Evolutionary conservation across 1,140 invertebrate species (phyloP), one percentile per base, ranked within the genome.

Genomic region (Araneus ventricosus): DNA sequence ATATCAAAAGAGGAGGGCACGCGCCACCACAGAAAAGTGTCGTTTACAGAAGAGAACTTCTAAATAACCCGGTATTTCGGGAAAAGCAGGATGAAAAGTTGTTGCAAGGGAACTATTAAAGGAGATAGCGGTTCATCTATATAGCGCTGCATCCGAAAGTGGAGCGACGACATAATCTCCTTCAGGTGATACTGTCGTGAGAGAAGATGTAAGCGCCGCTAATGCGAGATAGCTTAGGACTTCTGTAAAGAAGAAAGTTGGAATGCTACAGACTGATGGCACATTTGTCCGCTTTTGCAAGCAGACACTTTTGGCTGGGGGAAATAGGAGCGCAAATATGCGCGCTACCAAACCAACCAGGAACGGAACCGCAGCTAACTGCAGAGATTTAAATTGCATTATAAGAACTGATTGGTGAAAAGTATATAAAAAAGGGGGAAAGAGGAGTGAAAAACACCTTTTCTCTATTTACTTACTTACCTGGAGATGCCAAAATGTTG

Each of bases 381-480:
- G 89, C 80, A 30, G 61, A 92, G 91, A 92, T 92, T 92, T 92
- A 92, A 92, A 92, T 92, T 92, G 91, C 91, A 92, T 92, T 92
- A 92, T 87, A 87, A 92, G 91, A 85, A 87, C 91, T 92, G 91
- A 92, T 92, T 92, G 91, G 91, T n/a, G 39, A 92, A 92, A 92
- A 92, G 91, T 87, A 85, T 45, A 82, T 59, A 91, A 85, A 82
- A 41, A 91, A 84, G 10, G 0, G 14, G 22, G 10, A 61, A 34
- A 34, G 61, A 22, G 34, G 61, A 67, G 45, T 30, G 52, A 8
- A 57, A 57, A 57, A 52, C 17, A 7, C n/a, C 24, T 79, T 57
- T 79, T 90, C n/a, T 70, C 24, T 52, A 59, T 59, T 86, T 59
- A 41, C 39, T 52, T 45, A n/a, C 39, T 27, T 84, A 34, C n/a